Evolutionary conservation across 2,888 invertebrate species (phyloP), one percentile per base, ranked within the genome.

Genomic region (Venusia cambrica): DNA sequence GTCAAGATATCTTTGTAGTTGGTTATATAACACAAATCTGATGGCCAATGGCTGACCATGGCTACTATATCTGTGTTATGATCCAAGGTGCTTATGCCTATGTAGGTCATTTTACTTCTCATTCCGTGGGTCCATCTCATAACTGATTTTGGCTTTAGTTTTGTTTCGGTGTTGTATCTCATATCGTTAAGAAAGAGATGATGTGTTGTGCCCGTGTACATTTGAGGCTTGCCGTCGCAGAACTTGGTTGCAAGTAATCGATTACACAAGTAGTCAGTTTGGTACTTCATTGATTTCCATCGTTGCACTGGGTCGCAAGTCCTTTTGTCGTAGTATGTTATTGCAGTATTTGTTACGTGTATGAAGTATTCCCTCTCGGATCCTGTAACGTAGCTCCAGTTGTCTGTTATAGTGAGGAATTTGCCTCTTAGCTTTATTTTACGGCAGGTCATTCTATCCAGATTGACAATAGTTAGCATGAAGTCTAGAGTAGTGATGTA

Each of bases 81-180:
- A 27, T 79, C 83, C 54, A 76, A 77, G 32, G 65, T 57, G 10
- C 69, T 62, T 8, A 76, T 59, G 2, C 71, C 57, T 17, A 87
- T 73, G 27, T 84, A 78, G 1, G 87, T 69, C 0, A 90, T 89
- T 2, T 79, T 58, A 38, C 78, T 79, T 46, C 85, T 76, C 62
- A 90, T 87, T 2, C 88, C 87, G 45, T 90, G 90, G 0, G 84
- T 89, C 90, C 90, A 90, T 38, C 89, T 74, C 46, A 87, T 88
- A 2, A 84, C 57, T 0, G 81, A 57, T 44, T 62, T 69, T 0
- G 72, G 51, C 21, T 67, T 65, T 2, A 53, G 51, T 7, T 50
- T 55, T 2, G 55, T 55, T n/a, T 22, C 56, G 17, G 56, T 55
- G 16, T 48, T 48, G 39, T 61, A 72, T 5, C 87, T 56, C 39